Evolutionary conservation across 2,797 vertebrate genomes (phyloP).

Genomic region (Diplodus puntazzo): DNA sequence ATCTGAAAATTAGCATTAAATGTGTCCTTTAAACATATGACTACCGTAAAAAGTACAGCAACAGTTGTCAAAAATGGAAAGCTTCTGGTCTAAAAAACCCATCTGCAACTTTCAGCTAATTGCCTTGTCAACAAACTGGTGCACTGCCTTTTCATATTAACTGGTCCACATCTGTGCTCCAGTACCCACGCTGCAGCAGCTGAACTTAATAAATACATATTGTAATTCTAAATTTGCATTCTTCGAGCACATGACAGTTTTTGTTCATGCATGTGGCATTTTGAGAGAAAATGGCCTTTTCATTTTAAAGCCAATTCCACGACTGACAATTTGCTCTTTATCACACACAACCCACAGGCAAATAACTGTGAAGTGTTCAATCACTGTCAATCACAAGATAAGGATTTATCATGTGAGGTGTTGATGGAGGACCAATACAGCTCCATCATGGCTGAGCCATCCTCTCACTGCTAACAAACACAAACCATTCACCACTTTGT

Average conservation of each 20-base stretch:
- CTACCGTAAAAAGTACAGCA: background rate
- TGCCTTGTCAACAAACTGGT: background rate
- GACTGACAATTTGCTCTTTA: constrained; percentile 5
- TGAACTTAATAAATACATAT: background rate
- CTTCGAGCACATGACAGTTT: background rate
- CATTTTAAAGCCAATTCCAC: background rate
- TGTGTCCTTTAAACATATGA: background rate
- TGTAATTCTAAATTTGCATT: background rate
- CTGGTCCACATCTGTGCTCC: constrained; percentile 1
- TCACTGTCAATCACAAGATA: constrained; percentile 50
- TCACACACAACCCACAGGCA: constrained; percentile 34
- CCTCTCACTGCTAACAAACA: constrained; percentile 39
- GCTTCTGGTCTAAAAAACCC: background rate
- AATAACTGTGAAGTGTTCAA: constrained; percentile 51
- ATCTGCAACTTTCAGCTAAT: constrained; percentile 9
- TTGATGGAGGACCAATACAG: constrained; percentile 66
- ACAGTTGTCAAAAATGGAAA: background rate
- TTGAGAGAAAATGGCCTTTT: background rate
- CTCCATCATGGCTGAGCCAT: constrained; percentile 52
- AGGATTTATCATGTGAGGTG: constrained; percentile 60
- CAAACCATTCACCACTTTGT: constrained; percentile 43
- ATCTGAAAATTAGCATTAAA: too few species aligned
- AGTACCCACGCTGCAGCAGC: background rate
- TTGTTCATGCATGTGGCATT: background rate
- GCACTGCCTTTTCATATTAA: constrained; percentile 3